Evolutionary conservation across 2,113 vertebrate genomes (phyloP), one percentile per base, ranked within the genome.

Genomic region (Myiopsitta monachus): DNA sequence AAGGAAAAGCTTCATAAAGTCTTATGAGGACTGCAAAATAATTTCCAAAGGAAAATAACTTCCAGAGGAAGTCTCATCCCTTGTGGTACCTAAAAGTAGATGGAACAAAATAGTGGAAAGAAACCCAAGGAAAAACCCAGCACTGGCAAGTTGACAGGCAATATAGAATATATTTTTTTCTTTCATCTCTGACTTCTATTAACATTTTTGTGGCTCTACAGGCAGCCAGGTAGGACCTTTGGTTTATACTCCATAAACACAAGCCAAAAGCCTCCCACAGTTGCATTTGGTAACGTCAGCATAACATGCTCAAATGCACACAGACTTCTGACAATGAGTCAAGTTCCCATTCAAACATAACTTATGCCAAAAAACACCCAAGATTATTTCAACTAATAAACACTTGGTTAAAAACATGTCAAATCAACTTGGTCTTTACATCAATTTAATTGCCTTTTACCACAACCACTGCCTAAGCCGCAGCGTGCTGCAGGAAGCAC

Each of bases 301-400:
- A 67, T 78, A 94, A 94, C 61, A 81, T 83, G 67, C 69, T 91
- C 81, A 94, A 94, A 94, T 87, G 69, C 51, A 93, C 49, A 81
- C 82, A 94, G 91, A 77, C 66, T 88, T 92, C 83, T 90, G 93
- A 97, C 83, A 94, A 87, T 90, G 82, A 96, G 66, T 97, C 90
- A 95, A 75, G 73, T 88, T 96, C 97, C 92, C 92, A 96, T 90
- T 93, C 90, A 90, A 79, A 91, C 51, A 90, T 59, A 90, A 93
- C 85, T 86, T 73, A 73, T 44, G 91, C 92, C 94, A 96, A 94
- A 93, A 95, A 72, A 14, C 61, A 26, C 63, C 86, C 84, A 92
- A 91, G 87, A 96, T 97, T 94, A 96, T 96, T 97, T 96, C 85
- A 94, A 87, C 88, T 93, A 96, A 96, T 94, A 96, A 95, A 96